Evolutionary conservation across 2,113 vertebrate genomes (phyloP), one percentile per base, ranked within the genome.

Genomic region (Scortum barcoo): DNA sequence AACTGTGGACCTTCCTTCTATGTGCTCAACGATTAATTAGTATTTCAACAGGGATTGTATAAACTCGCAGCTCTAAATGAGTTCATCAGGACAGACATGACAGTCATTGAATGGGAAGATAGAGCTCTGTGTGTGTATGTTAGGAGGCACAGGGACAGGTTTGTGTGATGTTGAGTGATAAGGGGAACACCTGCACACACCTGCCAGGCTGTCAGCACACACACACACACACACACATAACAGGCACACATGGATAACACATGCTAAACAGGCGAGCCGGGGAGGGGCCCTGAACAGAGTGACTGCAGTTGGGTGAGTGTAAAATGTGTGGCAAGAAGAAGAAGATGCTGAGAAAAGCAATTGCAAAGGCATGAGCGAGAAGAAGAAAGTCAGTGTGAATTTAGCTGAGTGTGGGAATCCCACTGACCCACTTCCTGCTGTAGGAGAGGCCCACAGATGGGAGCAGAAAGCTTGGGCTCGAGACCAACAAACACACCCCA

Each of bases 121-220:
- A 30, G 68, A 77, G 79, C 40, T 69, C 40, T 60, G 74, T 72
- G 75, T 78, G 81, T 71, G 77, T 65, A 69, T 68, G 51, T 74
- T 61, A 54, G 26, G 57, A 76, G 68, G 61, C 56, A 60, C 4
- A 12, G 68, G 74, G 76, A 70, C 26, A 70, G 78, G 86, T 88
- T 92, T 91, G 86, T 81, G 80, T 54, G 79, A 89, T 93, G 89
- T 53, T 88, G 94, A 95, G 87, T 91, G 93, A 95, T 84, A 16
- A 22, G 83, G 68, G 80, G 89, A 90, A 81, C 94, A 95, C 94
- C 93, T 96, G 95, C 87, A 85, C 88, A 92, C 93, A 95, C 95
- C 93, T 96, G 94, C 87, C 72, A 9, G 68, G 68, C 89, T 92
- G 84, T 91, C 81, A 75, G 80, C 80, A 42, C 26, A 13, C 58